A percentile compares a stretch with the other conserved stretches of the same genome.
Evolutionary conservation across 2,797 vertebrate genomes (phyloP).

Genomic region (Trichosurus vulpecula): DNA sequence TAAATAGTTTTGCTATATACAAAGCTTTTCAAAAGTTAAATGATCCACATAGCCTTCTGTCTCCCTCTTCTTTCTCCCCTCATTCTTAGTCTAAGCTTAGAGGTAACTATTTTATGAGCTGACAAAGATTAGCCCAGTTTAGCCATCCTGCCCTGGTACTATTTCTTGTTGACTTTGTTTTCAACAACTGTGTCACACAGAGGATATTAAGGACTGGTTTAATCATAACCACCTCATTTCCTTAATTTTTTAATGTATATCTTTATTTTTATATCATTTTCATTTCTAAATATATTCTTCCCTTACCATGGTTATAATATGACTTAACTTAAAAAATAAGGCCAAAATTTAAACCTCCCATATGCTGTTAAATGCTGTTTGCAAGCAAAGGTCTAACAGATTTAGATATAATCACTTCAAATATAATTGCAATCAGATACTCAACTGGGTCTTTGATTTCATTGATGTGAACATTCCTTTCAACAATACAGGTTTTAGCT

Average conservation of each 20-base stretch:
- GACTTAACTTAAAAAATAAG: background rate
- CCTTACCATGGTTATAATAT: background rate
- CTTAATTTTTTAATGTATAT: background rate
- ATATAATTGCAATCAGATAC: background rate
- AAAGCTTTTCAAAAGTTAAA: background rate
- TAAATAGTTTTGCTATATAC: background rate
- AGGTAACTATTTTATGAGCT: background rate
- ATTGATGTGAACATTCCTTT: background rate
- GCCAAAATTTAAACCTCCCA: background rate
- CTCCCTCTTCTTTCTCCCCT: background rate
- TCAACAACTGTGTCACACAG: background rate
- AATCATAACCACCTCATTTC: background rate
- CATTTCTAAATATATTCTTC: background rate
- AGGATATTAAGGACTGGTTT: background rate
- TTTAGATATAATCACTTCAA: background rate
- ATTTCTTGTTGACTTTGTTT: conserved; percentile 16
- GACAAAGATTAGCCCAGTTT: background rate
- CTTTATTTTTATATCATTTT: background rate
- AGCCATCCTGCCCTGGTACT: background rate
- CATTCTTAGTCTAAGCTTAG: background rate
- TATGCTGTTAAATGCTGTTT: background rate
- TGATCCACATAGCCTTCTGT: background rate
- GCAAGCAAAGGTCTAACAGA: background rate
- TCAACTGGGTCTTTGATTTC: background rate
- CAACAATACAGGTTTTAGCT: background rate